Conservation (phyloP, 2,888 invertebrate species). For the Drosophila pegasa region DNA sequence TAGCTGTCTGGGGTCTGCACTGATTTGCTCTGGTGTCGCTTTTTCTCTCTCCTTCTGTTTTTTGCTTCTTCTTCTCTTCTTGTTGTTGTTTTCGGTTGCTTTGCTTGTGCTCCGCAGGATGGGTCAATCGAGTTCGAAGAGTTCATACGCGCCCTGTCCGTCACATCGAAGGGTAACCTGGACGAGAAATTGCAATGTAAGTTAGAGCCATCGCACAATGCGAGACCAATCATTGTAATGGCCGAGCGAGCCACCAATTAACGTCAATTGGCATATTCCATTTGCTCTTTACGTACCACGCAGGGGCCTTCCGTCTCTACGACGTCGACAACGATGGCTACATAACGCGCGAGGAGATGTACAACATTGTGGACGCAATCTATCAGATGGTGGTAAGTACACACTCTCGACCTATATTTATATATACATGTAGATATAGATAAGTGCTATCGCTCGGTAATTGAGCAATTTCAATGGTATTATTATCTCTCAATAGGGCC, state of each 20-base stretch:
- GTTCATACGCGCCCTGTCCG: slow-evolving; percentile 98
- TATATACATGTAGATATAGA: background rate
- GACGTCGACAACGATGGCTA: slow-evolving; percentile 98
- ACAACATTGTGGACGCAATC: slow-evolving; percentile 98
- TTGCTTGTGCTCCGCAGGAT: slow-evolving; percentile 88
- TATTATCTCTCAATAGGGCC: slow-evolving; percentile 88
- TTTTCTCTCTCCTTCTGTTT: slow-evolving; percentile 21
- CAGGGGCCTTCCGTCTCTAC: slow-evolving; percentile 98
- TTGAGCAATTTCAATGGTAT: slow-evolving; percentile 24
- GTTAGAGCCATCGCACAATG: slow-evolving; percentile 83
- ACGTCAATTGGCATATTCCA: slow-evolving; percentile 41
- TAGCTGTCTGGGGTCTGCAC: slow-evolving; percentile 79
- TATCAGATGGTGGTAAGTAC: slow-evolving; percentile 98
- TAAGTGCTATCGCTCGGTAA: slow-evolving; percentile 1
- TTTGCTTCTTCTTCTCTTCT: slow-evolving; percentile 10
- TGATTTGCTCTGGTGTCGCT: slow-evolving; percentile 69
- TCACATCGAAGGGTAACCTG: slow-evolving; percentile 98
- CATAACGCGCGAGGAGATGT: slow-evolving; percentile 98
- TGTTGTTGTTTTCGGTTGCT: slow-evolving; percentile 19
- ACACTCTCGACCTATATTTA: background rate
- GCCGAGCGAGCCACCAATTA: slow-evolving; percentile 29
- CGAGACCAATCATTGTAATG: slow-evolving; percentile 28
- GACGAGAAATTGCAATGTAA: slow-evolving; percentile 99
- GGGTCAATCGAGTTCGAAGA: slow-evolving; percentile 99
- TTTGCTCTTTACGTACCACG: slow-evolving; percentile 1